phyloP scores from a whole-genome alignment of 2,113 vertebrate genomes.

The Crotophaga sulcirostris region DNA sequence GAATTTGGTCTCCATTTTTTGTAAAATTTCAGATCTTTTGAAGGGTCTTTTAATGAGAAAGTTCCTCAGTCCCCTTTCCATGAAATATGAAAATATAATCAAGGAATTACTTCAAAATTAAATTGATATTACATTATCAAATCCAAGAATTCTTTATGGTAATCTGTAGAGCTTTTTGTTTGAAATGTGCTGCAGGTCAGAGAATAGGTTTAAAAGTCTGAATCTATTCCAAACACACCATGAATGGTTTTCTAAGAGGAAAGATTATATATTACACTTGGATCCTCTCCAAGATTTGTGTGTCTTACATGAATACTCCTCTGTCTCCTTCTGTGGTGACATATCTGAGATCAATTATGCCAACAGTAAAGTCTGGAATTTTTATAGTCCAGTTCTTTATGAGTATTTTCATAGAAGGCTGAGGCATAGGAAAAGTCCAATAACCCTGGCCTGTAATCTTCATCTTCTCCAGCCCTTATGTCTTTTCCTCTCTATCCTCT shows the following conservation, averaged over 20 bases:
- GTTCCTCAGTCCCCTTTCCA: not conserved
- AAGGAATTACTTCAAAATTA: not conserved
- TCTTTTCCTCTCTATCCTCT: slow-evolving; percentile 39
- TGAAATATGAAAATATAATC: not conserved
- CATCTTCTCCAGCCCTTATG: slow-evolving; percentile 50
- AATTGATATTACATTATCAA: not conserved
- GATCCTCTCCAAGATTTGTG: slow-evolving; percentile 36
- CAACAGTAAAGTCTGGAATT: slow-evolving; percentile 58
- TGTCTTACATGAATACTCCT: slow-evolving; percentile 58
- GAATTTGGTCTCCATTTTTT: not conserved
- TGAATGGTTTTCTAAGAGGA: slow-evolving; percentile 30
- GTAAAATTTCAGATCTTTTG: not conserved
- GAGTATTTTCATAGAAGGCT: slow-evolving; percentile 40
- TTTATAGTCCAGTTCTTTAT: slow-evolving; percentile 48
- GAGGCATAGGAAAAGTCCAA: slow-evolving; percentile 46
- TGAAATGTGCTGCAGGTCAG: not conserved
- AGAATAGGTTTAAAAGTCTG: slow-evolving; percentile 27
- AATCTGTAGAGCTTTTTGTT: not conserved
- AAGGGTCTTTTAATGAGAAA: not conserved
- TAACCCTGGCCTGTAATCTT: slow-evolving; percentile 50
- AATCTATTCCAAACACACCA: slow-evolving; percentile 2
- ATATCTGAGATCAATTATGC: slow-evolving; percentile 63
- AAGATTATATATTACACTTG: slow-evolving; percentile 49
- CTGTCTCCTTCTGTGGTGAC: slow-evolving; percentile 53
- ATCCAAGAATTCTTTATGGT: not conserved